A percentile compares a stretch with the other conserved stretches of the same genome.
phyloP scores from a whole-genome alignment of 30 jellyfish, hydroid and myxozoan genomes.

The Pelagia noctiluca region DNA sequence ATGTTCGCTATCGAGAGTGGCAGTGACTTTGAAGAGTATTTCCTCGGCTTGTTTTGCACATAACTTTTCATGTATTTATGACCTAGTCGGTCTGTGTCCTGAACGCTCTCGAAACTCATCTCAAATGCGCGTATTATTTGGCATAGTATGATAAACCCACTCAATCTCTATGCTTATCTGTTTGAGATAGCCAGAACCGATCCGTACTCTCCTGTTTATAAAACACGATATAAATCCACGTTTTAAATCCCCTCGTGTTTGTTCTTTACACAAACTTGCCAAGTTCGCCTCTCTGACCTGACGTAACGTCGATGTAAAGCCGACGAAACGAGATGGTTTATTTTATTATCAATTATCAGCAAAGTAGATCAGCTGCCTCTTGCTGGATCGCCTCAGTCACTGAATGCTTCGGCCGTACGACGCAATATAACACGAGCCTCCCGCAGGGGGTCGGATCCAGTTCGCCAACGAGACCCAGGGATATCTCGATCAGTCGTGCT shows the following conservation, averaged over 20 bases:
- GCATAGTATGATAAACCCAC: conserved; percentile 39
- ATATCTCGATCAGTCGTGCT: conserved; percentile 2
- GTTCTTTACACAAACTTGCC: not conserved
- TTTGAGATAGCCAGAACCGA: conserved; percentile 2
- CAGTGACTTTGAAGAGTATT: conserved; percentile 41
- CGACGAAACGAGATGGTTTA: not conserved
- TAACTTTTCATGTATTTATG: conserved; percentile 49
- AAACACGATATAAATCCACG: not conserved
- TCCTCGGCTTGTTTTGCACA: conserved; percentile 41
- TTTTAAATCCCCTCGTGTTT: too few species aligned
- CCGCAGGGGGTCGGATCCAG: conserved; percentile 76
- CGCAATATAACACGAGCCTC: conserved; percentile 68
- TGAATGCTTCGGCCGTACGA: conserved; percentile 47
- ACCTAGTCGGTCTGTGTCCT: conserved; percentile 50
- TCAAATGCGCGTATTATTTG: conserved; percentile 20
- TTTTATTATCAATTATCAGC: conserved; percentile 2
- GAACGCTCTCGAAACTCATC: conserved; percentile 46
- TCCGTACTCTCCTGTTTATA: not conserved
- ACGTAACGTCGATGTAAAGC: conserved; percentile 14
- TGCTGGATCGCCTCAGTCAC: conserved; percentile 13
- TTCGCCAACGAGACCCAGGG: conserved; percentile 61
- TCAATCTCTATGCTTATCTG: conserved; percentile 11
- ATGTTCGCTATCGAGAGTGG: conserved; percentile 79
- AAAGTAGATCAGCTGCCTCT: conserved; percentile 22
- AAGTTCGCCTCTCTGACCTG: not conserved